Percentiles rank a stretch among this genome's conserved stretches.
Evolutionary conservation across 2,888 invertebrate species (phyloP).

Genomic region (Amblyjoppa fuscipennis): DNA sequence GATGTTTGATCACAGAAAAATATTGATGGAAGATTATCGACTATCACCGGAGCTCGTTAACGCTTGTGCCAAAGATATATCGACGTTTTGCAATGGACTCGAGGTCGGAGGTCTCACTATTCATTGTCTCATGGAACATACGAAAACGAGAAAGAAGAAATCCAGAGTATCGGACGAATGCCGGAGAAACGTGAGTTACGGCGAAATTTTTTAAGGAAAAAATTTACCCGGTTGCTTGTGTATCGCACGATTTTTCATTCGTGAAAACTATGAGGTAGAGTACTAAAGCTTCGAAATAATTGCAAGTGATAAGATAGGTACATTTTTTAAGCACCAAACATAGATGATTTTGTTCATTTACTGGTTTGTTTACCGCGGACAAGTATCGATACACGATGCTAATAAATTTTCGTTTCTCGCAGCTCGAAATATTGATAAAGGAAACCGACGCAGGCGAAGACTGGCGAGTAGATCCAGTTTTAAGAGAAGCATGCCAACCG

Average conservation of each 20-base stretch:
- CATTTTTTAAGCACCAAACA: not conserved
- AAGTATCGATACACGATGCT: not conserved
- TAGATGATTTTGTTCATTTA: not conserved
- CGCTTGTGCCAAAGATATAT: conserved; percentile 94
- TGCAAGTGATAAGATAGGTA: not conserved
- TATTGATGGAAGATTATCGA: conserved; percentile 96
- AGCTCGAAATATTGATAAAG: conserved; percentile 93
- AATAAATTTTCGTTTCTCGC: conserved; percentile 59
- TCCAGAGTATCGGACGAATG: conserved; percentile 90
- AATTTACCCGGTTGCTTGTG: not conserved
- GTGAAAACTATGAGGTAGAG: conserved; percentile 5
- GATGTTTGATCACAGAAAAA: conserved; percentile 95
- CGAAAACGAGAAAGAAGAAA: conserved; percentile 88
- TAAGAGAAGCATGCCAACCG: conserved; percentile 94
- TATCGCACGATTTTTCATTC: not conserved
- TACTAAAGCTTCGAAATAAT: not conserved
- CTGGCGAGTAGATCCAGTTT: conserved; percentile 97
- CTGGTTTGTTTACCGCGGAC: too few species aligned
- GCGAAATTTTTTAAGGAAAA: not conserved
- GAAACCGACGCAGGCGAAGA: conserved; percentile 97
- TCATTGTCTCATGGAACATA: conserved; percentile 97
- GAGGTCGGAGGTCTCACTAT: conserved; percentile 95
- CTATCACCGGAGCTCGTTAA: conserved; percentile 97
- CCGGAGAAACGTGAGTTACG: conserved; percentile 89
- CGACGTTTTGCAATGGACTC: conserved; percentile 90